phyloP scores from a whole-genome alignment of 1,140 invertebrate species.

The Papilio aristodemus region DNA sequence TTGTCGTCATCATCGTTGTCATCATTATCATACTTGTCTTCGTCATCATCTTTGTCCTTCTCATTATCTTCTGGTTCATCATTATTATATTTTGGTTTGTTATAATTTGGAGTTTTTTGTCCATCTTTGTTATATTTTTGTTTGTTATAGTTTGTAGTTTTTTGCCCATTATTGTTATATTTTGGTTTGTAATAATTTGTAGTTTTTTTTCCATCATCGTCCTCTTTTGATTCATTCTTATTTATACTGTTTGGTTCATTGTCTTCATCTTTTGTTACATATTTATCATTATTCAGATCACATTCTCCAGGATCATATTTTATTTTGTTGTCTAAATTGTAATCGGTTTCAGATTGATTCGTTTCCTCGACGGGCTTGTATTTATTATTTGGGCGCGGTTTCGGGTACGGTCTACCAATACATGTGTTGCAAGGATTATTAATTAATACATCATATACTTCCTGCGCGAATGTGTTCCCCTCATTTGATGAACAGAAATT shows the following conservation, averaged over 20 bases:
- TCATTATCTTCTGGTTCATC: not conserved
- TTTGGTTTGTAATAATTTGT: not conserved
- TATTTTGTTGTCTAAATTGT: not conserved
- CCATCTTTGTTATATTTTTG: not conserved
- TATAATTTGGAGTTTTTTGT: no score
- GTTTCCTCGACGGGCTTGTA: not conserved
- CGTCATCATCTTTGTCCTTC: not conserved
- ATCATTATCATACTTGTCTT: not conserved
- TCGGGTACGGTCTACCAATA: conserved; percentile 1
- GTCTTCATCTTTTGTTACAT: not conserved
- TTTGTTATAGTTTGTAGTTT: not conserved
- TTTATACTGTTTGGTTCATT: not conserved
- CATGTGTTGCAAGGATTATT: not conserved
- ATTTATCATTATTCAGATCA: not conserved
- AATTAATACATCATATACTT: conserved; percentile 8
- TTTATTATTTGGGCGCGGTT: not conserved
- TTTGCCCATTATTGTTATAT: not conserved
- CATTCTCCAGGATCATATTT: not conserved
- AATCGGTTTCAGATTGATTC: not conserved
- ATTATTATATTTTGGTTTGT: not conserved
- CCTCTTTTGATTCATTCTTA: not conserved
- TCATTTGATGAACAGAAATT: not conserved
- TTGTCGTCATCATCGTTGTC: not conserved
- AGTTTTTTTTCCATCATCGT: not conserved
- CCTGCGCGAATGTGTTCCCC: not conserved